Percentiles rank a stretch among this genome's conserved stretches.
Conservation (phyloP, 2,888 invertebrate genomes). For the Drosophila pseudotakahashii region DNA sequence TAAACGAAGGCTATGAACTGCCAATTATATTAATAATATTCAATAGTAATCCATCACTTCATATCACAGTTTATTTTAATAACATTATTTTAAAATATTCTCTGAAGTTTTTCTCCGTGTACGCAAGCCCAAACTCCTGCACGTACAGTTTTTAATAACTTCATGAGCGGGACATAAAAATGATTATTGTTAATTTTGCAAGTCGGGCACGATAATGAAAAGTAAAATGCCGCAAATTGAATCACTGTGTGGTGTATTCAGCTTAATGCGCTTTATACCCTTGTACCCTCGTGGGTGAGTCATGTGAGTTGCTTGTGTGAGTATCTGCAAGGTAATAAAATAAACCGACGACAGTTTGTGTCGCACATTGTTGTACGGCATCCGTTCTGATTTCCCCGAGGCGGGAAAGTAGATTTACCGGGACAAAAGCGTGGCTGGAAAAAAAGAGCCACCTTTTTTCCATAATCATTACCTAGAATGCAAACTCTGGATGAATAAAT, state of each 20-base stretch:
- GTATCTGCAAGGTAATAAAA: constrained; percentile 30
- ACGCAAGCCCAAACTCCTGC: constrained; percentile 9
- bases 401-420: constrained; percentile 46
- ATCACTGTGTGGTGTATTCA: constrained; percentile 52
- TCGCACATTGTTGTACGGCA: constrained; percentile 41
- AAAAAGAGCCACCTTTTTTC: constrained; percentile 16
- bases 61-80: not conserved
- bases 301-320: constrained; percentile 9
- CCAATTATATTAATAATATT: not conserved
- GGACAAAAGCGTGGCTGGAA: constrained; percentile 21
- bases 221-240: constrained; percentile 64
- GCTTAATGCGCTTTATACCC: constrained; percentile 41
- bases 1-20: too few relatives aligned
- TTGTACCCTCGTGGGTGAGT: constrained; percentile 8
- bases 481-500: constrained; percentile 25
- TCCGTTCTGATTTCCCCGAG: constrained; percentile 16
- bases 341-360: constrained; percentile 39
- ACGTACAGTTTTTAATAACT: constrained; percentile 58
- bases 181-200: constrained; percentile 66
- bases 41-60: not conserved
- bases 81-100: not conserved
- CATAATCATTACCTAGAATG: constrained; percentile 34
- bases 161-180: constrained; percentile 53
- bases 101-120: not conserved
- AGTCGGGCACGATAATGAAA: constrained; percentile 44